Conservation (phyloP, 2,888 invertebrate genomes). For the Metallyticus violacea region DNA sequence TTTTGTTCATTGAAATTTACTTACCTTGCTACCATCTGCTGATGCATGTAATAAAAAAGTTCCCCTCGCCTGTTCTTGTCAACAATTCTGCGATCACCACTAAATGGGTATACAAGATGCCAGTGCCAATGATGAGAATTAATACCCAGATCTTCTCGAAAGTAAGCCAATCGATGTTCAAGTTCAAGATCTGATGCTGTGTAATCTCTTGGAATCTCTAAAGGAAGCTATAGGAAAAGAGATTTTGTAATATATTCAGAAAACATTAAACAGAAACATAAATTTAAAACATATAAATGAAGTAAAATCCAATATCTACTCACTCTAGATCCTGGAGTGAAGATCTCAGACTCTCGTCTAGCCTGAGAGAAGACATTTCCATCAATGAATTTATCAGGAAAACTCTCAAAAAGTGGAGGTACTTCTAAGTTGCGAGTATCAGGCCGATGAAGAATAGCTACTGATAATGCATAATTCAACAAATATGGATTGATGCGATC, state of each 20-base stretch:
- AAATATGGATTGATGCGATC: slow-evolving; percentile 75
- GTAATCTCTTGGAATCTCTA: slow-evolving; percentile 43
- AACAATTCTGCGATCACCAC: slow-evolving; percentile 40
- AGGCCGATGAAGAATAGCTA: slow-evolving; percentile 68
- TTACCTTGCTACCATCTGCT: slow-evolving; percentile 46
- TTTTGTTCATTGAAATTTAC: background rate
- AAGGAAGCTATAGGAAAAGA: slow-evolving; percentile 33
- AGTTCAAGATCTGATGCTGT: slow-evolving; percentile 43
- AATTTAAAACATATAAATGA: too few species aligned
- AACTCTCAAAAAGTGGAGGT: slow-evolving; percentile 72
- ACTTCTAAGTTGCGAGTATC: slow-evolving; percentile 68
- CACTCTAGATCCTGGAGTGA: slow-evolving; percentile 60
- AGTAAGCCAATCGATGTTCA: slow-evolving; percentile 47
- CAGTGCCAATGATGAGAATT: slow-evolving; percentile 58
- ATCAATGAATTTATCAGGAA: slow-evolving; percentile 81
- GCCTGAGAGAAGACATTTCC: slow-evolving; percentile 67
- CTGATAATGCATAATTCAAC: slow-evolving; percentile 75
- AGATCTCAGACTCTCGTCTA: slow-evolving; percentile 64
- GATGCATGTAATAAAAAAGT: slow-evolving; percentile 48
- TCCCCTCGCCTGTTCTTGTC: slow-evolving; percentile 45
- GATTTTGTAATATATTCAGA: too few species aligned
- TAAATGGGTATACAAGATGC: slow-evolving; percentile 49
- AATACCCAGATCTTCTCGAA: slow-evolving; percentile 54
- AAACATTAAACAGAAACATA: too few species aligned
- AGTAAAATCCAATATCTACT: slow-evolving; percentile 34